Percentiles rank a stretch among this genome's conserved stretches.
Conservation (phyloP, 2,113 vertebrate genomes). For the Coptodon bakossiorum region DNA sequence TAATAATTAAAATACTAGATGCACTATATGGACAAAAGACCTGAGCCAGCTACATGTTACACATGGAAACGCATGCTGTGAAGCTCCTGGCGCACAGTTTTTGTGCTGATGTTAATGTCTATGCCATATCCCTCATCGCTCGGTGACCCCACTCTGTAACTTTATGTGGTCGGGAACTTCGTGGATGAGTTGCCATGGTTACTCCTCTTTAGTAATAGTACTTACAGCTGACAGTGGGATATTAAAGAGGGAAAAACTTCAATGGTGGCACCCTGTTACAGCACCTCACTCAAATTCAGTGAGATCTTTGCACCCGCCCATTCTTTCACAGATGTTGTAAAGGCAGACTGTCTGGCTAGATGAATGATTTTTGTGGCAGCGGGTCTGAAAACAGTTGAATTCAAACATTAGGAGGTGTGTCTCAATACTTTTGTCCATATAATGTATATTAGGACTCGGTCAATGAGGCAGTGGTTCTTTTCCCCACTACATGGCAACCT, state of each 20-base stretch:
- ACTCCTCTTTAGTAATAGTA: background rate
- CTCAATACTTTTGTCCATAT: background rate
- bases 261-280: background rate
- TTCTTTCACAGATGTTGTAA: background rate
- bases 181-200: background rate
- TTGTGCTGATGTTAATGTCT: background rate
- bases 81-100: background rate
- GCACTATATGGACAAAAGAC: background rate
- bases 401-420: background rate
- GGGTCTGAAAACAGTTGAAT: background rate
- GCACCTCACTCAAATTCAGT: background rate
- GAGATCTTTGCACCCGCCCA: background rate
- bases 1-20: background rate
- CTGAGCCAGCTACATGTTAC: background rate
- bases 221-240: background rate
- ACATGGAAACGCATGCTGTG: background rate
- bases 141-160: background rate
- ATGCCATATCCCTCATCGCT: background rate
- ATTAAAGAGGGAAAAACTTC: background rate
- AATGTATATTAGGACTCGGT: background rate
- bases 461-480: background rate
- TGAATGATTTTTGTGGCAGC: background rate
- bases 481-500: background rate
- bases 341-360: background rate
- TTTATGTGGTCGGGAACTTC: background rate